Evolutionary conservation across 2,797 vertebrate genomes (phyloP).

Genomic region (Gallinago nigripennis): DNA sequence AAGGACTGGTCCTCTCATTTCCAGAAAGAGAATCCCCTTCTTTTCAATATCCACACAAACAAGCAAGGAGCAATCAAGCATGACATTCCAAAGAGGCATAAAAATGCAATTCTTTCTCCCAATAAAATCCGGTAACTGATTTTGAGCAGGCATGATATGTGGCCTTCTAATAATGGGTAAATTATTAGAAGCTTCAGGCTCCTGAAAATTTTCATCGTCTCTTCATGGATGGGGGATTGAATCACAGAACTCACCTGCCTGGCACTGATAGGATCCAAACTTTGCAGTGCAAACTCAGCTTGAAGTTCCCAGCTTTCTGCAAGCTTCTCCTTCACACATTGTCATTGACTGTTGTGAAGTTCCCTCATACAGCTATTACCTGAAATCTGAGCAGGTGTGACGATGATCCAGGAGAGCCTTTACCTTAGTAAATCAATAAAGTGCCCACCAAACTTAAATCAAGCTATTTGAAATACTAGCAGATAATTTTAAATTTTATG

Average conservation of each 20-base stretch:
- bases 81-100: neutral
- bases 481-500: neutral
- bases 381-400: neutral
- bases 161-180: neutral
- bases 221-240: neutral
- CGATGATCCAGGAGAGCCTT: neutral
- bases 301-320: neutral
- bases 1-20: neutral
- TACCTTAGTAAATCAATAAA: neutral
- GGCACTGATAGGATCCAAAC: neutral
- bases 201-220: neutral
- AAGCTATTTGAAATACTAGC: neutral
- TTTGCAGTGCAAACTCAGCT: neutral
- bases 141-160: neutral
- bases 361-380: neutral
- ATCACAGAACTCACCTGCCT: neutral
- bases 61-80: fast-evolving
- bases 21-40: neutral
- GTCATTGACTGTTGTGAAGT: neutral
- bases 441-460: neutral
- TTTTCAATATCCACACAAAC: neutral
- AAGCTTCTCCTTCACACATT: neutral
- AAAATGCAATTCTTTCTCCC: neutral
- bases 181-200: neutral
- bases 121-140: neutral